Conservation (phyloP, 2,113 vertebrate species). For the Puntigrus tetrazona region DNA sequence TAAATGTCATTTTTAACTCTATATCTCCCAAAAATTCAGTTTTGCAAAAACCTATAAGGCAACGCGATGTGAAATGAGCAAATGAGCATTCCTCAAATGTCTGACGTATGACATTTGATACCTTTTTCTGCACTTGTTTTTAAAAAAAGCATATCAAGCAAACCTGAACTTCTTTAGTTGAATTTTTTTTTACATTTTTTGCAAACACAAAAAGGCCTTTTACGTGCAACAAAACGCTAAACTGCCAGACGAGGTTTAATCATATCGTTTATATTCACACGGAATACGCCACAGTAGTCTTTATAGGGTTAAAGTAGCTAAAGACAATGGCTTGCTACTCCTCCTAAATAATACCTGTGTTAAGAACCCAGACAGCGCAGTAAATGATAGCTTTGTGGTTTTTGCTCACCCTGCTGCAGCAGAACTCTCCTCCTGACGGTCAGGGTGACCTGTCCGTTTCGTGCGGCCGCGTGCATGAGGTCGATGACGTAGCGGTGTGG, state of each 20-base stretch:
- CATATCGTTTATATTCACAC: neutral
- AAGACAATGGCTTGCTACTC: neutral
- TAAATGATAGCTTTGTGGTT: neutral
- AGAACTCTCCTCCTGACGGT: slow-evolving; percentile 95
- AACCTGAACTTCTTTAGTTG: neutral
- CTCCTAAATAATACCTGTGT: neutral
- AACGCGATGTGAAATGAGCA: neutral
- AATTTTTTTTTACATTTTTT: too few relatives aligned
- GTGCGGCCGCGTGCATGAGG: slow-evolving; percentile 97
- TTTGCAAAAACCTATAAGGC: neutral
- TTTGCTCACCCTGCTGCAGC: slow-evolving; percentile 80
- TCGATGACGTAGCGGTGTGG: slow-evolving; percentile 98
- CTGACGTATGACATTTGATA: neutral
- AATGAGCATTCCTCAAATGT: neutral
- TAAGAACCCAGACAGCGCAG: neutral
- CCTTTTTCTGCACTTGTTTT: too few relatives aligned
- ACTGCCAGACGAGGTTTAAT: neutral
- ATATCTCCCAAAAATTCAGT: neutral
- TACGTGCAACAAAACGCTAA: neutral
- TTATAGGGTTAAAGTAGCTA: neutral
- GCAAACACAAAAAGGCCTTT: neutral
- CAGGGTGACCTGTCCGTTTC: slow-evolving; percentile 95
- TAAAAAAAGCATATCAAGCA: too few relatives aligned
- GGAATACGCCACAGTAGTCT: neutral
- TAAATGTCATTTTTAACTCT: neutral